Percentiles rank a stretch among this genome's conserved stretches.
phyloP scores from a whole-genome alignment of 2,888 invertebrate species.

The Melolontha melolontha region DNA sequence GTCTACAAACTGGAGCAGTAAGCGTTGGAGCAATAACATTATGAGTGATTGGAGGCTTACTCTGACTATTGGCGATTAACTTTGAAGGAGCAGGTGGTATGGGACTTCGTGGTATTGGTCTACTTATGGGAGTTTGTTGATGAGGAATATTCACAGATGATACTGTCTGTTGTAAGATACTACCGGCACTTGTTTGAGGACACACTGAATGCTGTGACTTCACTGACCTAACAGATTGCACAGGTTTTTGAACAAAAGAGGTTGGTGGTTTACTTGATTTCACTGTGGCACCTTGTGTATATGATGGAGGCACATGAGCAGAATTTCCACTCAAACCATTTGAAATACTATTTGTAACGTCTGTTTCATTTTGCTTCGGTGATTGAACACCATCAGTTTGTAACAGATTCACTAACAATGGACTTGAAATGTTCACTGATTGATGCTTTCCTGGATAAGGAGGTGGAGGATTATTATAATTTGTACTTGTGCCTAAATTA shows the following conservation, averaged over 20 bases:
- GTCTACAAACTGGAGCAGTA: slow-evolving; percentile 14
- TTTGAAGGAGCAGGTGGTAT: slow-evolving; percentile 17
- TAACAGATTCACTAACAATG: slow-evolving; percentile 89
- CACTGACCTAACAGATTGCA: slow-evolving; percentile 39
- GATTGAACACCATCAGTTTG: slow-evolving; percentile 81
- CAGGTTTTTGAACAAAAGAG: slow-evolving; percentile 45
- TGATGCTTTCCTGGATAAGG: slow-evolving; percentile 66
- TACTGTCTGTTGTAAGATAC: slow-evolving; percentile 37
- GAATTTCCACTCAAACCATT: slow-evolving; percentile 38
- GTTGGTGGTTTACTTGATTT: slow-evolving; percentile 40
- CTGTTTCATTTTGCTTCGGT: slow-evolving; percentile 50
- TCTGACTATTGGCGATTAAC: slow-evolving; percentile 32
- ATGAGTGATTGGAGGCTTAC: slow-evolving; percentile 15
- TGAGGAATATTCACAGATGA: slow-evolving; percentile 40
- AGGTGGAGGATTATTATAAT: slow-evolving; percentile 58
- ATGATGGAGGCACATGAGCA: slow-evolving; percentile 9
- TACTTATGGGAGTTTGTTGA: slow-evolving; percentile 40
- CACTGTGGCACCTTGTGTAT: slow-evolving; percentile 27
- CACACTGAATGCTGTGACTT: slow-evolving; percentile 26
- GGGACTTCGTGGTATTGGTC: slow-evolving; percentile 23
- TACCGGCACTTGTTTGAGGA: slow-evolving; percentile 40
- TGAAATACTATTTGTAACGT: slow-evolving; percentile 36
- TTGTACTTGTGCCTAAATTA: slow-evolving; percentile 49
- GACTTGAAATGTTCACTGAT: slow-evolving; percentile 84
- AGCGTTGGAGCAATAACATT: slow-evolving; percentile 20